phyloP scores from a whole-genome alignment of 2,113 vertebrate species.

The Felis chaus region DNA sequence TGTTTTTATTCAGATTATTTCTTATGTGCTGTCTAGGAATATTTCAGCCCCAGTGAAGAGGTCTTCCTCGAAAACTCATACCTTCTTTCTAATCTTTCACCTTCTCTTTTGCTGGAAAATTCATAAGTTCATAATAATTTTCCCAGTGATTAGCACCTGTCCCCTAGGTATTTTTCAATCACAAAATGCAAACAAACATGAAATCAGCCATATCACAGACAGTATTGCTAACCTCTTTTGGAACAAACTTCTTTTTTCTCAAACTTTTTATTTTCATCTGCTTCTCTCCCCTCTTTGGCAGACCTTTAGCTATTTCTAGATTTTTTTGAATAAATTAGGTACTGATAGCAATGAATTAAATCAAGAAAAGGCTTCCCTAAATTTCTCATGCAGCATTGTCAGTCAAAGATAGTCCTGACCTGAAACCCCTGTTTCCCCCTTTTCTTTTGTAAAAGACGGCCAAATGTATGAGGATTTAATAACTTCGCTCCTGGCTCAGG shows the following conservation, averaged over 20 bases:
- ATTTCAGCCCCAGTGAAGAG: not conserved
- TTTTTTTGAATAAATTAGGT: not conserved
- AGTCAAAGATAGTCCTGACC: not conserved
- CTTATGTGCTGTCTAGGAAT: not conserved
- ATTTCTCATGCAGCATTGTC: not conserved
- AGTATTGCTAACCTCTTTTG: not conserved
- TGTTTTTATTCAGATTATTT: not conserved
- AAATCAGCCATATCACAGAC: not conserved
- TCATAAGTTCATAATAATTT: not conserved
- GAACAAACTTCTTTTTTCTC: not conserved
- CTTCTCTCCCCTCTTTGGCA: not conserved
- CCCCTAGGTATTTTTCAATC: not conserved
- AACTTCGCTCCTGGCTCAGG: not conserved
- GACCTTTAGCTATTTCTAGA: not conserved
- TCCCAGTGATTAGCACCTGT: not conserved
- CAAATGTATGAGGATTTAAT: slow-evolving; percentile 37
- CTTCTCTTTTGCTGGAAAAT: not conserved
- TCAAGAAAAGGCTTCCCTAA: not conserved
- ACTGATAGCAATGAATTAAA: slow-evolving; percentile 19
- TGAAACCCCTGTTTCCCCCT: not conserved
- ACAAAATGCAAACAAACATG: not conserved
- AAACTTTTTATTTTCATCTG: not conserved
- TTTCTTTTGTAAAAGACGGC: not conserved
- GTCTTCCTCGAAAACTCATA: not conserved
- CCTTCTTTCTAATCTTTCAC: not conserved